Evolutionary conservation across 30 jellyfish, hydroid and myxozoan species (phyloP).

Genomic region (Clytia hemisphaerica): DNA sequence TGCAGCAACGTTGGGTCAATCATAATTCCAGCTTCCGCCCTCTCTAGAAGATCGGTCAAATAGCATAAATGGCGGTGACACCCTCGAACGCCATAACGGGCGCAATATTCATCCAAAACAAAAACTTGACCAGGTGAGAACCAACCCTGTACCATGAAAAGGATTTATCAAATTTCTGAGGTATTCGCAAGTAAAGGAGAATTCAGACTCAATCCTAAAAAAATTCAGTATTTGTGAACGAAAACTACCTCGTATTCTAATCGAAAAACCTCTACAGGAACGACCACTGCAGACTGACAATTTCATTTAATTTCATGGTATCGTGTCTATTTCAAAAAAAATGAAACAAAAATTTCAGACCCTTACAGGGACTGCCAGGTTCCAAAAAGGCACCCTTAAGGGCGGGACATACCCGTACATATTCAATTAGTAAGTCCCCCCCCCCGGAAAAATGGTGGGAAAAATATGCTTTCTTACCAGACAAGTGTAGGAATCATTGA

Average conservation of each 20-base stretch:
- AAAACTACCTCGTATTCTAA: not conserved
- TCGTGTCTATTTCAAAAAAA: no score
- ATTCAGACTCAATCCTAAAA: no score
- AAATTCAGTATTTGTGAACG: not conserved
- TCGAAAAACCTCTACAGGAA: no score
- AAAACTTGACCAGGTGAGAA: conserved; percentile 93
- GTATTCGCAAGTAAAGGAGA: not conserved
- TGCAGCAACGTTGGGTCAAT: conserved; percentile 86
- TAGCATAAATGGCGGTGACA: conserved; percentile 94
- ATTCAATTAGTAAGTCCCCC: not conserved
- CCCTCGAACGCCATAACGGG: conserved; percentile 92
- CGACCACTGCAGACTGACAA: no score
- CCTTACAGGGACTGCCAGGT: no score
- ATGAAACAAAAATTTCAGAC: not conserved
- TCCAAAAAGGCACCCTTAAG: no score
- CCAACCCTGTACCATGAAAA: conserved; percentile 94
- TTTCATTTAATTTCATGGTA: not conserved
- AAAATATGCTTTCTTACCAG: conserved; percentile 37
- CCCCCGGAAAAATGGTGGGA: no score
- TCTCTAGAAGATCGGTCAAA: conserved; percentile 67
- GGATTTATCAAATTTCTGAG: not conserved
- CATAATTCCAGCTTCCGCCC: conserved; percentile 94
- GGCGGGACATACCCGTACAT: no score
- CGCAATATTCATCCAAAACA: conserved; percentile 82
- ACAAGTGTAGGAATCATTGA: conserved; percentile 87